Evolutionary conservation across 2,797 vertebrate genomes (phyloP).

Genomic region (Helostoma temminkii): DNA sequence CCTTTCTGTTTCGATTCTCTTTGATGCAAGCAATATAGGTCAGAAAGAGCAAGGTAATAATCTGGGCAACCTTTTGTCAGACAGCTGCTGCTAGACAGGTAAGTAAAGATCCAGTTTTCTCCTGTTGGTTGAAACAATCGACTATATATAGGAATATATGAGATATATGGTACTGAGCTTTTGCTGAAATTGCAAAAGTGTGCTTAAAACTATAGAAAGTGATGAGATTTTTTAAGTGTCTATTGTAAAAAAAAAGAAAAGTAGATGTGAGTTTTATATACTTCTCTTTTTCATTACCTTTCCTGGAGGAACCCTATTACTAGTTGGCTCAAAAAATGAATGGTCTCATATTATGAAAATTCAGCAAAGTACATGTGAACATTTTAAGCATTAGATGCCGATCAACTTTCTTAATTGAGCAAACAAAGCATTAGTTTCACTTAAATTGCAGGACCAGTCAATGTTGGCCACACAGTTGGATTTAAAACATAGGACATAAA

Average conservation of each 20-base stretch:
- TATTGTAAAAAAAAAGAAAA: conserved; percentile 6
- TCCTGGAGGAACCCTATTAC: no score
- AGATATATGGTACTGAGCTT: background rate
- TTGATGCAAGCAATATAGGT: conserved; percentile 6
- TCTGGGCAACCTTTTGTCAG: conserved; percentile 55
- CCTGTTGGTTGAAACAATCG: background rate
- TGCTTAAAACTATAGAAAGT: conserved; percentile 8
- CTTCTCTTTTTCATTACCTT: conserved; percentile 1
- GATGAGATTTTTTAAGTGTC: conserved; percentile 1
- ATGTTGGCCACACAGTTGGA: background rate
- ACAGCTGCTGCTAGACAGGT: conserved; percentile 24
- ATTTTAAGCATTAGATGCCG: conserved; percentile 9
- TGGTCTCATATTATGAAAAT: conserved; percentile 17
- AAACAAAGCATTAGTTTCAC: conserved; percentile 52
- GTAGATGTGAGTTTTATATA: background rate
- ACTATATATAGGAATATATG: background rate
- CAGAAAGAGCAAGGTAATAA: conserved; percentile 32
- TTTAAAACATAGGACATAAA: background rate
- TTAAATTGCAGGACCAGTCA: conserved; percentile 20
- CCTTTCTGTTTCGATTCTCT: conserved; percentile 20
- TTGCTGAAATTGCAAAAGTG: background rate
- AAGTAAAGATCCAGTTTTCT: conserved; percentile 24
- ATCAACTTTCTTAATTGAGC: conserved; percentile 33
- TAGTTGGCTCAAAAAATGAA: conserved; percentile 39
- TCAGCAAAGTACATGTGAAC: conserved; percentile 13